Percentiles rank a stretch among this genome's conserved stretches.
Evolutionary conservation across 2,797 vertebrate genomes (phyloP).

Genomic region (Bufotes viridis): DNA sequence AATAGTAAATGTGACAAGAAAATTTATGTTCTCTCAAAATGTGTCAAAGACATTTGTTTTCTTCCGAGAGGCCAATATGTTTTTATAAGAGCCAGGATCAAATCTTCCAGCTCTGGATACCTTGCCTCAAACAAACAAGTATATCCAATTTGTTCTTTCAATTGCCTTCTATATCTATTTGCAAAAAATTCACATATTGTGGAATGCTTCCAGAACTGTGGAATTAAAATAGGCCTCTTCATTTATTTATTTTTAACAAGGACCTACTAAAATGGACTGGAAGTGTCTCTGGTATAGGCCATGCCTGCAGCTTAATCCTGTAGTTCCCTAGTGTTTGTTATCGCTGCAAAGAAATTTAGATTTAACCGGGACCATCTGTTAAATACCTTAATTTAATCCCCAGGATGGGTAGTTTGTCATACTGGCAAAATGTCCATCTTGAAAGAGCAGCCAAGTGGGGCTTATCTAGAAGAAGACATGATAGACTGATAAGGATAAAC

Average conservation of each 20-base stretch:
- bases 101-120: slow-evolving; percentile 2
- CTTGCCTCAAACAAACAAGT: not conserved
- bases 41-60: not conserved
- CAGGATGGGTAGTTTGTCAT: slow-evolving; percentile 38
- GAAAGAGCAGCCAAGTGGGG: slow-evolving; percentile 30
- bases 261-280: slow-evolving; percentile 31
- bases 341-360: slow-evolving; percentile 55
- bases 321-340: slow-evolving; percentile 53
- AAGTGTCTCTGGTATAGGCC: slow-evolving; percentile 57
- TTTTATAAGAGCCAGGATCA: not conserved
- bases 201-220: slow-evolving; percentile 22
- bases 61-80: slow-evolving; percentile 6
- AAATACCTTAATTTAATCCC: slow-evolving; percentile 35
- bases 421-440: slow-evolving; percentile 32
- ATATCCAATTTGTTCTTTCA: slow-evolving; percentile 26
- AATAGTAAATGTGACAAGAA: not conserved
- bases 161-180: slow-evolving; percentile 36
- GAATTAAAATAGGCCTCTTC: slow-evolving; percentile 37
- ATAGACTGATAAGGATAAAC: slow-evolving; percentile 40
- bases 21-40: no score
- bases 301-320: slow-evolving; percentile 52
- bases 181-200: slow-evolving; percentile 28
- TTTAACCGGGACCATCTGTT: slow-evolving; percentile 57
- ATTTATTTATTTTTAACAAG: slow-evolving; percentile 36
- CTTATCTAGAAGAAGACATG: slow-evolving; percentile 41